These are phyloP conservation scores for Lonchura striata DNA, from an alignment of 2,113 vertebrate species.

Conservation along the genomic window DNA sequence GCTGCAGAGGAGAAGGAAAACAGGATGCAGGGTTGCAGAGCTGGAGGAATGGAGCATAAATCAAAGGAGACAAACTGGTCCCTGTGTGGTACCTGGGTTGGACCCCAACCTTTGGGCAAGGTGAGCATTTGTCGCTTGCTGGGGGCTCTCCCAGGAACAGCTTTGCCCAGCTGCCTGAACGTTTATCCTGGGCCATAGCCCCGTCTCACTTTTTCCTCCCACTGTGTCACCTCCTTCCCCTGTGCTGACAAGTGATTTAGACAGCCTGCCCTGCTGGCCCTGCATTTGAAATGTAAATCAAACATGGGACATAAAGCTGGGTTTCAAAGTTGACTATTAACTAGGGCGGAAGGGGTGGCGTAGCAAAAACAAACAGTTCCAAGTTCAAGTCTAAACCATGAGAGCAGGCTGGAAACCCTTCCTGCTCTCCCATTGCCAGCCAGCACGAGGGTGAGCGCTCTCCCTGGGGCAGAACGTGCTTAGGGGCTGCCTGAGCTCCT, in stretches of 20 bases:
- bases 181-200: not conserved
- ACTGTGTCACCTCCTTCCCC: constrained; percentile 59
- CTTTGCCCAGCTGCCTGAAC: not conserved
- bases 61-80: constrained; percentile 28
- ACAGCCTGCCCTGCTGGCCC: constrained; percentile 43
- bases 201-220: not conserved
- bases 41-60: not conserved
- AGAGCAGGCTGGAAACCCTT: not conserved
- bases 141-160: not conserved
- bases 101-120: not conserved
- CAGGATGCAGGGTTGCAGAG: constrained; percentile 22
- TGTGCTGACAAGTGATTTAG: constrained; percentile 57
- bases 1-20: constrained; percentile 49
- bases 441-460: not conserved
- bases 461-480: not conserved
- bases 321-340: constrained; percentile 69
- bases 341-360: constrained; percentile 59
- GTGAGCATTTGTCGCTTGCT: not conserved
- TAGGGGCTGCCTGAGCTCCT: not conserved
- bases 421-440: not conserved
- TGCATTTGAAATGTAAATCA: constrained; percentile 63
- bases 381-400: constrained; percentile 64
- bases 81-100: not conserved
- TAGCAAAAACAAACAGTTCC: constrained; percentile 68
- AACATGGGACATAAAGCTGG: constrained; percentile 36